These are phyloP conservation scores for Lochmaea capreae DNA, from an alignment of 2,888 invertebrate species.

Conservation along the genomic window DNA sequence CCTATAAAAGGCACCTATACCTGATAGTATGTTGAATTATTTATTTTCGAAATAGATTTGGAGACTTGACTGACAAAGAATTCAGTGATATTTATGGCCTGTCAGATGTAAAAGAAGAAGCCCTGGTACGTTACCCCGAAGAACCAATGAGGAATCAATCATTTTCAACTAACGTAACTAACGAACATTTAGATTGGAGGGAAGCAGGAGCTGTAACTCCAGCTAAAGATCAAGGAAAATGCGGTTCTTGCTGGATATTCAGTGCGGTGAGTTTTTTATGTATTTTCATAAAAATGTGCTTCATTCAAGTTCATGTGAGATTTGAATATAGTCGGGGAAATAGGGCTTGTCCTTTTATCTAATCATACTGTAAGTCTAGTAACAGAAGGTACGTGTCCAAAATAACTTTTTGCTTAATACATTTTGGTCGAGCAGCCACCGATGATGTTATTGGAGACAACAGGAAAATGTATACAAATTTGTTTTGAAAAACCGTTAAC, in stretches of 20 bases:
- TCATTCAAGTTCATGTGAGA: too few species aligned
- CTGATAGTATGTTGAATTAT: background rate
- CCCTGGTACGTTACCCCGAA: background rate
- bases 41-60: slow-evolving; percentile 15
- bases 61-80: slow-evolving; percentile 25
- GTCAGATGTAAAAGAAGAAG: background rate
- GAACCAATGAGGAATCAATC: background rate
- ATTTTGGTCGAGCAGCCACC: too few species aligned
- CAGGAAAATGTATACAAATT: too few species aligned
- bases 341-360: too few species aligned
- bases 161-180: background rate
- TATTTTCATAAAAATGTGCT: too few species aligned
- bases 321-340: too few species aligned
- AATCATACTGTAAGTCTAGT: too few species aligned
- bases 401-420: too few species aligned
- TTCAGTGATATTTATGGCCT: slow-evolving; percentile 22
- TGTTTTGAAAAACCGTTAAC: too few species aligned
- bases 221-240: slow-evolving; percentile 40
- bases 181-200: slow-evolving; percentile 36
- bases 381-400: too few species aligned
- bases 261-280: slow-evolving; percentile 33
- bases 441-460: too few species aligned
- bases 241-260: slow-evolving; percentile 44
- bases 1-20: too few species aligned
- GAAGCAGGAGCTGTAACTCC: slow-evolving; percentile 36